These are phyloP conservation scores for Clarias gariepinus DNA, from an alignment of 2,113 vertebrate genomes.

Conservation along the genomic window DNA sequence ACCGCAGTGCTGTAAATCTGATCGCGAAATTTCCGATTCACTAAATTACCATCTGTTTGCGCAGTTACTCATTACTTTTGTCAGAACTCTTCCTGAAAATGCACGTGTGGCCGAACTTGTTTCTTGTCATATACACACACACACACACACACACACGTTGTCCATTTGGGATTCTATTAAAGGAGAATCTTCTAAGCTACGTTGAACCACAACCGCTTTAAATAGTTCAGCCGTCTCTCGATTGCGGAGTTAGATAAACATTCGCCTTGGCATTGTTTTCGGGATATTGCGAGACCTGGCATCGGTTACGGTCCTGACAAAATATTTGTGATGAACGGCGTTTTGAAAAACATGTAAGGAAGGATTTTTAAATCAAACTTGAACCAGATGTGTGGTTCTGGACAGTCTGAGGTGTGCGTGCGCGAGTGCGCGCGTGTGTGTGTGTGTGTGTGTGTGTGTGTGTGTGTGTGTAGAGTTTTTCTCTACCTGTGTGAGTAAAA, in stretches of 20 bases:
- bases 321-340: conserved; percentile 23
- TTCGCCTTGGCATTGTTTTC: not conserved
- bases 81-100: not conserved
- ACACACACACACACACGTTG: too few species aligned
- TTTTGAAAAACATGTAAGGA: conserved; percentile 11
- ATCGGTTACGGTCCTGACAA: not conserved
- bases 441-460: not conserved
- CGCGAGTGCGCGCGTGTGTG: too few species aligned
- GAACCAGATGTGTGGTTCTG: conserved; percentile 15
- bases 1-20: not conserved
- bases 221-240: not conserved
- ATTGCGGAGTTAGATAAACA: not conserved
- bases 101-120: not conserved
- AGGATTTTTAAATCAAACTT: conserved; percentile 19
- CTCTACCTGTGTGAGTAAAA: not conserved
- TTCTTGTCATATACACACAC: not conserved
- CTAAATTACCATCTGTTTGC: not conserved
- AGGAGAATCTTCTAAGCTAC: not conserved
- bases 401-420: not conserved
- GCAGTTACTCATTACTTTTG: not conserved
- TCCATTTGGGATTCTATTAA: not conserved
- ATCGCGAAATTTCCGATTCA: not conserved
- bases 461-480: not conserved
- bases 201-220: not conserved
- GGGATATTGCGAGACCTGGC: conserved; percentile 1